A percentile compares a stretch with the other conserved stretches of the same genome.
Evolutionary conservation across 35 echinoderm and acorn worm genomes (phyloP).

Genomic region (Amphiura filiformis): DNA sequence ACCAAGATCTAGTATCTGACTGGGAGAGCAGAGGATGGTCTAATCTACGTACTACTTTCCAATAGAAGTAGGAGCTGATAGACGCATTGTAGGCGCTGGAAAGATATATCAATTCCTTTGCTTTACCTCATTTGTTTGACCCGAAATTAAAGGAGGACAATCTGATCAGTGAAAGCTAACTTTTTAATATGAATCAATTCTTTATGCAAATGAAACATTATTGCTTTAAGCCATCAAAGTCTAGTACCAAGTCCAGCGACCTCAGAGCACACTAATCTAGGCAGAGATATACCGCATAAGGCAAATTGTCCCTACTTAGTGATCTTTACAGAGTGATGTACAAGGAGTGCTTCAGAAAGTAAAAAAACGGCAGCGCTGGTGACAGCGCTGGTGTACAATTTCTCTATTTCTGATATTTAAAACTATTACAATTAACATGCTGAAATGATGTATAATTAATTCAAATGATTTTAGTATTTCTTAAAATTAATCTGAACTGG

Average conservation of each 20-base stretch:
- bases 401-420: no score
- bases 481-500: no score
- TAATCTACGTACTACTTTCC: background rate
- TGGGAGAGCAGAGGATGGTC: no score
- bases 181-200: background rate
- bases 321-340: background rate
- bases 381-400: conserved; percentile 7
- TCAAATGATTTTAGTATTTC: no score
- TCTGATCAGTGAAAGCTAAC: background rate
- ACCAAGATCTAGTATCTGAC: no score
- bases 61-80: background rate
- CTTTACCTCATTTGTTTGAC: no score
- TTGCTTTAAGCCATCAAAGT: background rate
- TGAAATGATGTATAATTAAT: no score
- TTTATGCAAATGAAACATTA: background rate
- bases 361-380: background rate
- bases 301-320: background rate
- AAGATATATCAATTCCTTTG: no score
- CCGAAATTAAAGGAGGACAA: no score
- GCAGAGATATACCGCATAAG: background rate
- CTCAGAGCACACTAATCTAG: background rate
- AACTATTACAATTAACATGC: no score
- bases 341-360: background rate
- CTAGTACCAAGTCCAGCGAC: background rate
- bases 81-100: background rate